Conservation (phyloP, 2,888 invertebrate genomes). For the Eugnorisma glareosa region DNA sequence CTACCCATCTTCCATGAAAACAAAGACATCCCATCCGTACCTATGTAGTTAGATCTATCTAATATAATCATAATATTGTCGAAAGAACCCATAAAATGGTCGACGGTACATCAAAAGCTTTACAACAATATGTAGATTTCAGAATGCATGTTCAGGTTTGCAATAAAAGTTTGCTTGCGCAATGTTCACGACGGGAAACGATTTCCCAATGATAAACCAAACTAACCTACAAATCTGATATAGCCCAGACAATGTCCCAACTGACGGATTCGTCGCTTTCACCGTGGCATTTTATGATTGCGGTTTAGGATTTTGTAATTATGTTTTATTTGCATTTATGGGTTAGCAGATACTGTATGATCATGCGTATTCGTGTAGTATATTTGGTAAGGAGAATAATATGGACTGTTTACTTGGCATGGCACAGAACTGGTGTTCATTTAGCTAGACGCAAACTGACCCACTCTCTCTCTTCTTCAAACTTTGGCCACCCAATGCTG, state of each 20-base stretch:
- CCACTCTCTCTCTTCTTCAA: background rate
- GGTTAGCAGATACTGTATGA: conserved; percentile 2
- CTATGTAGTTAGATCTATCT: background rate
- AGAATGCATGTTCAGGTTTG: conserved; percentile 21
- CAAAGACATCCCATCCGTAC: no score
- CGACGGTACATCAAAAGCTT: background rate
- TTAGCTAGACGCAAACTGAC: background rate
- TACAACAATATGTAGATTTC: background rate
- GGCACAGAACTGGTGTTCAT: background rate
- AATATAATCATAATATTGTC: background rate
- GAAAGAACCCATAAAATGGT: background rate
- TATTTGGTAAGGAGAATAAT: background rate
- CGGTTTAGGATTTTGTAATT: conserved; percentile 28
- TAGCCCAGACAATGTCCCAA: conserved; percentile 58
- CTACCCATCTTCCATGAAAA: no score
- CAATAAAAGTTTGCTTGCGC: conserved; percentile 54
- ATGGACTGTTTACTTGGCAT: conserved; percentile 2
- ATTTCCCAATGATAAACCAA: conserved; percentile 59
- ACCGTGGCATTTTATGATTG: conserved; percentile 47
- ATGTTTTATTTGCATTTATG: conserved; percentile 3
- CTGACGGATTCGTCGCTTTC: conserved; percentile 47
- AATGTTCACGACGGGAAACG: conserved; percentile 52
- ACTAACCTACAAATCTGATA: conserved; percentile 60
- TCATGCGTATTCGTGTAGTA: background rate
- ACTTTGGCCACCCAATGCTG: no score